A percentile compares a stretch with the other conserved stretches of the same genome.
These are phyloP conservation scores for Butorides virescens DNA, from an alignment of 2,113 vertebrate genomes.

Conservation along the genomic window DNA sequence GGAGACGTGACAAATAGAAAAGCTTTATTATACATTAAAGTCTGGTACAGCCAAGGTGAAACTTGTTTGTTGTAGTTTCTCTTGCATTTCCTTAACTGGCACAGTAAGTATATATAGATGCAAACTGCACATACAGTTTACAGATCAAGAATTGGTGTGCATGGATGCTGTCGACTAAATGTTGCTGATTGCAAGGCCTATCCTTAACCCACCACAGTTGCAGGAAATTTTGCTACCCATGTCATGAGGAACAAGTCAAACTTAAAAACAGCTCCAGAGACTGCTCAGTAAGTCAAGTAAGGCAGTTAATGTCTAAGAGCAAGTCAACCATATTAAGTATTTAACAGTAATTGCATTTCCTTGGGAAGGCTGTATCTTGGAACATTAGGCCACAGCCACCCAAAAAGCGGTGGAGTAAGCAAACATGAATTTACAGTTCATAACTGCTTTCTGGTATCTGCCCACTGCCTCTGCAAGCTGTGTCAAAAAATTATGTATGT, in stretches of 20 bases:
- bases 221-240: not conserved
- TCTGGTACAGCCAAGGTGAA: not conserved
- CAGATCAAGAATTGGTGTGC: not conserved
- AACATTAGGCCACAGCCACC: not conserved
- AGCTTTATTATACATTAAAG: not conserved
- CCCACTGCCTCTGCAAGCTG: not conserved
- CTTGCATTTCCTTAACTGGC: not conserved
- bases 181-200: not conserved
- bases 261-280: not conserved
- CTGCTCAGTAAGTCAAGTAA: not conserved
- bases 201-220: not conserved
- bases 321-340: not conserved
- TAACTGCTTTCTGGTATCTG: not conserved
- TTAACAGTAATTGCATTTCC: not conserved
- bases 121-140: not conserved
- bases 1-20: not conserved
- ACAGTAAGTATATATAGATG: not conserved
- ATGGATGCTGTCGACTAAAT: not conserved
- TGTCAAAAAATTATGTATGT: rapidly evolving
- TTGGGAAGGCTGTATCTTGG: not conserved
- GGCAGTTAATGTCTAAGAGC: not conserved
- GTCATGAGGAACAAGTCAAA: not conserved
- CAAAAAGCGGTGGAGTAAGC: not conserved
- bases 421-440: not conserved
- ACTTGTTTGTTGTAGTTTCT: not conserved